Evolutionary conservation across 2,888 invertebrate genomes (phyloP), one percentile per base, ranked within the genome.

Genomic region (Ceratothoa steindachneri): DNA sequence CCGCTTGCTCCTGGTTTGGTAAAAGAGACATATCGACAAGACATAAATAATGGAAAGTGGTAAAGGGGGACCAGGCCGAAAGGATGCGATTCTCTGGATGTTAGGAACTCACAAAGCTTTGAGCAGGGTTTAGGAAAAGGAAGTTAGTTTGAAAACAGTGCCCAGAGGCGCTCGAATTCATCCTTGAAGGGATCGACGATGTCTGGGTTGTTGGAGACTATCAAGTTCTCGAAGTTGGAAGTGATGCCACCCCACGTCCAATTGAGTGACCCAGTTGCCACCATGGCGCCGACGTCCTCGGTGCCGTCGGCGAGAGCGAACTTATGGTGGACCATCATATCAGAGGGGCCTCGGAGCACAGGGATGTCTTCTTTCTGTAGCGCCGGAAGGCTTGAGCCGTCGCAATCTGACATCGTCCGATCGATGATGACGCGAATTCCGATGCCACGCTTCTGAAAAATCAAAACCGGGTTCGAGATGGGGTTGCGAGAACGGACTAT

Each of bases 221-320:
- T 41, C 27, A 75, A 64, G 66, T 75, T 72, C 52, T 75, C 75
- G 55, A 52, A 30, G 30, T 75, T 75, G 22, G 27, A 55, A 7
- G 69, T 41, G 5, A 75, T 69, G 12, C 65, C 75, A 22, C 55
- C 67, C 75, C 75, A 75, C 2, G 75, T 75, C 72, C 72, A 75
- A 29, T 75, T 75, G 52, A 72, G 68, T n/a, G 75, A 75, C 0
- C 75, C 75, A 29, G 72, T 75, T 53, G 72, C 41, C 27, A 75
- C 27, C 19, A 75, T 55, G 12, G 65, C 70, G 28, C 30, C 41
- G 22, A 7, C 27, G 22, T 27, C 60, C 31, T 68, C 27, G n/a
- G 72, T 69, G 15, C 65, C 69, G 51, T 75, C 75, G 12, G 66
- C 24, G 2, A 75, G n/a, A 12, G 75, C 75, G 66, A 75, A 75